Evolutionary conservation across 2,113 vertebrate species (phyloP).

Genomic region (Petroica traversi): DNA sequence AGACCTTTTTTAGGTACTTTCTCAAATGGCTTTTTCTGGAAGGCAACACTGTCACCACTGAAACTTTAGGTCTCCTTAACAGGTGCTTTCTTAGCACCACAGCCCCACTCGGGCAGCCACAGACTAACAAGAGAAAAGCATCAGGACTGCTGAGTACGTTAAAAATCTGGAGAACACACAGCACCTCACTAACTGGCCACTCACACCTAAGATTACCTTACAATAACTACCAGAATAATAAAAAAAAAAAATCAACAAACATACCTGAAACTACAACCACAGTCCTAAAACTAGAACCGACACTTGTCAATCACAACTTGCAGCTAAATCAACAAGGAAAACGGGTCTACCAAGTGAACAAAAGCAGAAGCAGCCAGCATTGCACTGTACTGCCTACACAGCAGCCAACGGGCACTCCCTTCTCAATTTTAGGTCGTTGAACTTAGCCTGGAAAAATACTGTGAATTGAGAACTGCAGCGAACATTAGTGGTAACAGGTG

Average conservation of each 20-base stretch:
- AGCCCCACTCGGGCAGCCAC: rapidly evolving
- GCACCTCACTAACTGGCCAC: not conserved
- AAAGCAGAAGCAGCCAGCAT: not conserved
- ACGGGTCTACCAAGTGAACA: not conserved
- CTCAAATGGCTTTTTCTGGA: not conserved
- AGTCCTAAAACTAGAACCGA: not conserved
- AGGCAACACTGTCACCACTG: not conserved
- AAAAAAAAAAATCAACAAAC: not conserved
- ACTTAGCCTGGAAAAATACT: slow-evolving; percentile 47
- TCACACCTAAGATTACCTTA: not conserved
- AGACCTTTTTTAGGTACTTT: rapidly evolving
- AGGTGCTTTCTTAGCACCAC: not conserved
- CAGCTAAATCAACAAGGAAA: not conserved
- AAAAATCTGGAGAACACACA: rapidly evolving
- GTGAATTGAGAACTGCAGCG: slow-evolving; percentile 17
- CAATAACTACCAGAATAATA: not conserved
- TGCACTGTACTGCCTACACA: slow-evolving; percentile 41
- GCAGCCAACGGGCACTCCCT: slow-evolving; percentile 18
- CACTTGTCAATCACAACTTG: not conserved
- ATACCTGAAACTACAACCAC: not conserved
- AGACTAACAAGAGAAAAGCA: not conserved
- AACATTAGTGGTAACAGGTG: not conserved
- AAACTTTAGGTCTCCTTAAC: not conserved
- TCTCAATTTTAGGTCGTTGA: slow-evolving; percentile 17
- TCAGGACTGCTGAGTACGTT: rapidly evolving